phyloP scores from a whole-genome alignment of 2,113 vertebrate genomes.

The Datnioides undecimradiatus region DNA sequence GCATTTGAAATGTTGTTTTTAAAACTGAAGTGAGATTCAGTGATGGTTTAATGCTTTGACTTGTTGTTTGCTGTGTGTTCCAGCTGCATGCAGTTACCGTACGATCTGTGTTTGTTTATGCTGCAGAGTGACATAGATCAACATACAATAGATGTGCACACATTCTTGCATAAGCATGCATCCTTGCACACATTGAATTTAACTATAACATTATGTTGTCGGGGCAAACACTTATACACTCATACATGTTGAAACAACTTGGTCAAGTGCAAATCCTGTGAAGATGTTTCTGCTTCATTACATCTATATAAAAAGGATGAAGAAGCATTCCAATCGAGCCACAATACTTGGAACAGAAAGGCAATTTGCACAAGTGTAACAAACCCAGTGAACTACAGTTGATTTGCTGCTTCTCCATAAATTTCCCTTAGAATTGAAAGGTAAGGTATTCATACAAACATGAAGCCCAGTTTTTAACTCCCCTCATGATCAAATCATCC shows the following conservation, averaged over 20 bases:
- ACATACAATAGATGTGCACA: not conserved
- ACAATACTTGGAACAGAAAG: not conserved
- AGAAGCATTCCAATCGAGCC: not conserved
- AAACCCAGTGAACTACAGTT: constrained; percentile 2
- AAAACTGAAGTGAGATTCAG: not conserved
- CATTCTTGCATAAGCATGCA: not conserved
- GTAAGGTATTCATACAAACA: not conserved
- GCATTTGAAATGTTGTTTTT: not conserved
- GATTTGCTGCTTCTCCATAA: not conserved
- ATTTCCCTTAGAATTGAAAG: not conserved
- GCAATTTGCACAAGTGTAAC: constrained; percentile 3
- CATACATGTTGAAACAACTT: not conserved
- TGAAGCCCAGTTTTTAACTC: not conserved
- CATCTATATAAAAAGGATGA: not conserved
- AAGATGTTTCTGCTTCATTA: constrained; percentile 6
- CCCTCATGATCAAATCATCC: not conserved
- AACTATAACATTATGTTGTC: not conserved
- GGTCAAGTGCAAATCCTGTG: constrained; percentile 1
- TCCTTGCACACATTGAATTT: not conserved
- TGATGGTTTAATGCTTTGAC: not conserved
- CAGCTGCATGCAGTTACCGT: not conserved
- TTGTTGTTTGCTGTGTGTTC: not conserved
- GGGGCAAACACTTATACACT: not conserved
- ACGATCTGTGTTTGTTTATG: not conserved
- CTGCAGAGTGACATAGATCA: not conserved